phyloP scores from a whole-genome alignment of 1,140 invertebrate genomes.

The Drosophila kohkoa region DNA sequence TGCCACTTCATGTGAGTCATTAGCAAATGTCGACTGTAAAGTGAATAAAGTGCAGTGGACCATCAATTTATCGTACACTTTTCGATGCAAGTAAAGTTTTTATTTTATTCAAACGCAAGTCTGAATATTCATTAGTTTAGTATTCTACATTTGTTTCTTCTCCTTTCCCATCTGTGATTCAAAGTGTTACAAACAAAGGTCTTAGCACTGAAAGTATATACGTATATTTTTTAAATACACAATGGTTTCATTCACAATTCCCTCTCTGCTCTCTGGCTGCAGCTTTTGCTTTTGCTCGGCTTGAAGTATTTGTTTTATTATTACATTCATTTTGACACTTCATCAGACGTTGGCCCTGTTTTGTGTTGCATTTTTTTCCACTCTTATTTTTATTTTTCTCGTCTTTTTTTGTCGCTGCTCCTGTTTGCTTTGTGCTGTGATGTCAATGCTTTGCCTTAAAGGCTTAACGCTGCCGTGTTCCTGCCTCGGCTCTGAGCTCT shows the following conservation, averaged over 20 bases:
- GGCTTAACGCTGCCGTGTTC: conserved; percentile 46
- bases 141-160: conserved; percentile 31
- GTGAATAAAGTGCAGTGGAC: conserved; percentile 6
- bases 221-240: conserved; percentile 47
- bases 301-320: conserved; percentile 75
- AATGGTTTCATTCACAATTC: conserved; percentile 12
- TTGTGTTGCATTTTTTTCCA: conserved; percentile 28
- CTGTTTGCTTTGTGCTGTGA: conserved; percentile 74
- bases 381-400: conserved; percentile 6
- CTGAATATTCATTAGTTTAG: conserved; percentile 48
- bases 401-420: conserved; percentile 45
- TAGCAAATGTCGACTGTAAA: conserved; percentile 31
- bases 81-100: conserved; percentile 14
- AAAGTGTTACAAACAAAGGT: conserved; percentile 57
- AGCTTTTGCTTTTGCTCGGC: neutral
- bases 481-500: neutral
- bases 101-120: conserved; percentile 17
- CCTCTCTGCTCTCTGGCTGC: conserved; percentile 3
- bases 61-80: neutral
- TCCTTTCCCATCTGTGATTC: neutral
- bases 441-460: conserved; percentile 82
- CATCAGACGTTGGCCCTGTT: conserved; percentile 78
- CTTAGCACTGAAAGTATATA: conserved; percentile 54
- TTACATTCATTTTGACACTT: conserved; percentile 82
- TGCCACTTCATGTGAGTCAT: conserved; percentile 29